Evolutionary conservation across 2,888 invertebrate genomes (phyloP), one percentile per base, ranked within the genome.

Genomic region (Microctonus brassicae): DNA sequence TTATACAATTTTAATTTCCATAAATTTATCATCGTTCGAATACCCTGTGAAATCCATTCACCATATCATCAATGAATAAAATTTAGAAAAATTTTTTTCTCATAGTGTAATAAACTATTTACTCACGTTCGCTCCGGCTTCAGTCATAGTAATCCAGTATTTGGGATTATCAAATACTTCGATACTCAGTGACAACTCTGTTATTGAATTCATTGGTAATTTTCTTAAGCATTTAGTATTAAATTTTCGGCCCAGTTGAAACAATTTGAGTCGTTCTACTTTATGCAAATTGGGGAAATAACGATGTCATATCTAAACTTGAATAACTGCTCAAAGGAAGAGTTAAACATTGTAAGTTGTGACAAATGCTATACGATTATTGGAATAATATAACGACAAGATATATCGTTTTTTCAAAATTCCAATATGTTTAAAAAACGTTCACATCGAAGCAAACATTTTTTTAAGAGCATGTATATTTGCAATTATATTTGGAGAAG

Each of bases 391-490:
- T 58, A 13, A 17, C 20, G 4, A 42, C 26, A 47, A 11, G 22
- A 55, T n/a, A n/a, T n/a, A n/a, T n/a, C n/a, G n/a, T n/a, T 10
- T 52, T 20, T 34, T 34, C 9, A 39, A 11, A 61, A 17, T 6
- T 61, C 20, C 17, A 69, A 42, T 9, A 13, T 55, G 7, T 55
- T 29, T 26, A 69, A 26, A 39, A 63, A 69, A 57, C 69, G 69
- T 17, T 63, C 69, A 57, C 69, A 69, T 55, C 42, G 26, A 20
- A 13, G n/a, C n/a, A n/a, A n/a, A n/a, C n/a, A n/a, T n/a, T n/a
- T n/a, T n/a, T n/a, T n/a, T n/a, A n/a, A n/a, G n/a, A n/a, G n/a
- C n/a, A n/a, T n/a, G n/a, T n/a, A n/a, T n/a, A n/a, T n/a, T n/a
- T n/a, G n/a, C n/a, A n/a, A n/a, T n/a, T n/a, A n/a, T n/a, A n/a